A percentile compares a stretch with the other conserved stretches of the same genome.
These are phyloP conservation scores for Luperina nickerlii DNA, from an alignment of 2,888 invertebrate species.

Conservation along the genomic window DNA sequence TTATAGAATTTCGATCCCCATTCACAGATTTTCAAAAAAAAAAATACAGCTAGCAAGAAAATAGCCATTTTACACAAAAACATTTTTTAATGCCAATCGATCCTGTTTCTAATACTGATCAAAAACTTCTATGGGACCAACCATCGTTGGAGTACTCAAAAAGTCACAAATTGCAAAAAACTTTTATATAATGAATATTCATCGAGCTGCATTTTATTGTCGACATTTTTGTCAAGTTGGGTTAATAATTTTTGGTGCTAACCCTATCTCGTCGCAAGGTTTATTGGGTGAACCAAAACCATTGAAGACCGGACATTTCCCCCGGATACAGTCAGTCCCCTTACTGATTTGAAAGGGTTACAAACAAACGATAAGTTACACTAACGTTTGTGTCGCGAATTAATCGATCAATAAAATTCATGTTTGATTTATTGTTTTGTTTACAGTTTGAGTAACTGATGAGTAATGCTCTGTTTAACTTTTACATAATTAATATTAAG, in stretches of 20 bases:
- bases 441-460: constrained; percentile 60
- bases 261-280: constrained; percentile 37
- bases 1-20: too few species aligned
- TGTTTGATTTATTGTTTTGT: constrained; percentile 72
- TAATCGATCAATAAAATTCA: constrained; percentile 67
- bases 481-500: constrained; percentile 47
- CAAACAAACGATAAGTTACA: constrained; percentile 48
- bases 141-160: too few species aligned
- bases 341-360: constrained; percentile 58
- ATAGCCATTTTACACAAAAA: too few species aligned
- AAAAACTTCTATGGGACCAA: too few species aligned
- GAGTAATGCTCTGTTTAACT: constrained; percentile 58
- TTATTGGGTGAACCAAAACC: constrained; percentile 22
- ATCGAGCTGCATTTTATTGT: constrained; percentile 4
- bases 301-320: constrained; percentile 46
- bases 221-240: constrained; percentile 6
- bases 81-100: too few species aligned
- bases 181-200: constrained; percentile 7
- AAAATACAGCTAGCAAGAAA: too few species aligned
- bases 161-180: too few species aligned
- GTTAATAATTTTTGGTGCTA: constrained; percentile 7
- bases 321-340: constrained; percentile 20
- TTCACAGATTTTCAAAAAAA: too few species aligned
- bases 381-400: constrained; percentile 51
- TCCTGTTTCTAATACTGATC: too few species aligned